Evolutionary conservation across 2,113 vertebrate genomes (phyloP).

Genomic region (Anarrhichthys ocellatus): DNA sequence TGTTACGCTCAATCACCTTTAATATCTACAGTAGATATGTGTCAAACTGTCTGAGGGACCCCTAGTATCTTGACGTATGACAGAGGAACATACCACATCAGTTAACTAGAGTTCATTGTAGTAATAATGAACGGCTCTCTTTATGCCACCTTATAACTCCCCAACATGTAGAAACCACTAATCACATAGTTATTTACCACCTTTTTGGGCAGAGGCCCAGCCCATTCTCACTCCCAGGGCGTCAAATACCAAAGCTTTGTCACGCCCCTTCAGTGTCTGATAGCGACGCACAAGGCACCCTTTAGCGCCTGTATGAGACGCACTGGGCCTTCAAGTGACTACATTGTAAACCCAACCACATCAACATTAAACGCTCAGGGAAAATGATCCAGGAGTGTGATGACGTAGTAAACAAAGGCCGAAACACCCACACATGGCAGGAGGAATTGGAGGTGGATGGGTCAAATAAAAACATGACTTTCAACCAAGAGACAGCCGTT

Average conservation of each 20-base stretch:
- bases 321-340: not conserved
- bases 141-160: not conserved
- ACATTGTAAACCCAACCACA: not conserved
- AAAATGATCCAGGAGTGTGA: not conserved
- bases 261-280: not conserved
- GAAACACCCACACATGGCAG: not conserved
- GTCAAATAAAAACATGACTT: not conserved
- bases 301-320: too few relatives aligned
- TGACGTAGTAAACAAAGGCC: not conserved
- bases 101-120: not conserved
- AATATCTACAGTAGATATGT: not conserved
- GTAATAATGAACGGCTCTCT: not conserved
- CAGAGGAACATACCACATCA: not conserved
- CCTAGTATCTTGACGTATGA: not conserved
- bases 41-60: not conserved
- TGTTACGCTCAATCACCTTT: not conserved
- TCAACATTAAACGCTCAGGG: not conserved
- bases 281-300: not conserved
- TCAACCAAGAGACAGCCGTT: not conserved
- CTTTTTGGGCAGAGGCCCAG: not conserved
- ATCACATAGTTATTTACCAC: constrained; percentile 29
- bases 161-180: not conserved
- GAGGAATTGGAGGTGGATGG: not conserved
- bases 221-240: not conserved
- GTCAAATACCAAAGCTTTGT: too few relatives aligned